Conservation (phyloP, 1,140 invertebrate species). For the Leptopilina clavipes region DNA sequence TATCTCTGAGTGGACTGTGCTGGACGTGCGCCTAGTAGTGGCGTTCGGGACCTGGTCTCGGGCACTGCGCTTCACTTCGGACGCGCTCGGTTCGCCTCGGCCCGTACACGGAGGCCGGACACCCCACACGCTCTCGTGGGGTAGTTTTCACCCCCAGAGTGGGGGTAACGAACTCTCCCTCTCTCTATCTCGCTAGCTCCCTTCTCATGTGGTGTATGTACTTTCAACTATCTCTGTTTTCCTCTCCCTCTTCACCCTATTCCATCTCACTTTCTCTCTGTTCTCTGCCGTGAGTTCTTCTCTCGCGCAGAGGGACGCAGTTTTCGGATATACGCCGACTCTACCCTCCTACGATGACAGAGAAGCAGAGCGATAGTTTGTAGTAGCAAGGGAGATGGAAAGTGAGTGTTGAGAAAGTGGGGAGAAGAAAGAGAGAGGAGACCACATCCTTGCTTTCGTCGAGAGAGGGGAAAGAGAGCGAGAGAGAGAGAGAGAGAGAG, state of each 20-base stretch:
- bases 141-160: conserved; percentile 72
- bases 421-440: conserved; percentile 36
- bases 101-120: conserved; percentile 66
- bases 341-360: conserved; percentile 15
- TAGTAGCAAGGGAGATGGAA: not conserved
- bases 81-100: conserved; percentile 69
- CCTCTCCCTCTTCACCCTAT: conserved; percentile 5
- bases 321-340: conserved; percentile 30
- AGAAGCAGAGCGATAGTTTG: not conserved
- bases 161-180: conserved; percentile 60
- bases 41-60: conserved; percentile 70
- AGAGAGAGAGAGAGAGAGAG: conserved; percentile 39
- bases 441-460: conserved; percentile 31
- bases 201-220: conserved; percentile 23
- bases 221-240: conserved; percentile 40
- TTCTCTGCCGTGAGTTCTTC: conserved; percentile 21
- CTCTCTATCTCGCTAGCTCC: conserved; percentile 35
- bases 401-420: not conserved
- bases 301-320: conserved; percentile 38
- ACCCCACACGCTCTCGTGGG: conserved; percentile 70
- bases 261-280: conserved; percentile 38
- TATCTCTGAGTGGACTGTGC: conserved; percentile 76
- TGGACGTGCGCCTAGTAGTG: conserved; percentile 72
- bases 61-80: conserved; percentile 73
- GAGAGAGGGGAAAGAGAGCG: conserved; percentile 19